phyloP scores from a whole-genome alignment of 2,797 vertebrate genomes.

The Sebastes matsubarae region DNA sequence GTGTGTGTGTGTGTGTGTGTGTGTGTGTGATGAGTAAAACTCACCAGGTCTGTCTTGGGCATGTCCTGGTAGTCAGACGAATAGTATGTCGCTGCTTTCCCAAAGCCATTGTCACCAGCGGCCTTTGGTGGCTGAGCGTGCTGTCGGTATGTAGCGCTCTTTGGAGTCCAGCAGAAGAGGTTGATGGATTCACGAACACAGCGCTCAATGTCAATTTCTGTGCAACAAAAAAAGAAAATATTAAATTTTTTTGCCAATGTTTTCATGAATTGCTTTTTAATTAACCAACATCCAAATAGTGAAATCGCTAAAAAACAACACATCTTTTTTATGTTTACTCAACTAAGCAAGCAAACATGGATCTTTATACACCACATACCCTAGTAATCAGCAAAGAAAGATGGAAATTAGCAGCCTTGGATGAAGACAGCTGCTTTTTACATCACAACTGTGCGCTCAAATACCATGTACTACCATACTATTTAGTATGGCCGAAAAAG shows the following conservation, averaged over 20 bases:
- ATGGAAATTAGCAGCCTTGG: not conserved
- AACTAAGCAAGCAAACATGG: not conserved
- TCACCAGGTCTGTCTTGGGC: conserved; percentile 89
- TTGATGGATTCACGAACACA: conserved; percentile 97
- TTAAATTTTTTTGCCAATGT: not conserved
- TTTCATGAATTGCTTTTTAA: not conserved
- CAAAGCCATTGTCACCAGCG: conserved; percentile 73
- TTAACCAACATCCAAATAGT: not conserved
- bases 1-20: not conserved
- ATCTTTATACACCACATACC: not conserved
- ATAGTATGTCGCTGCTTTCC: conserved; percentile 81
- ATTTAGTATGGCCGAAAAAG: no score
- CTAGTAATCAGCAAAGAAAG: not conserved
- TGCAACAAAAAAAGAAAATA: not conserved
- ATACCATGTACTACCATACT: no score
- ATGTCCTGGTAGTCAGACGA: conserved; percentile 89
- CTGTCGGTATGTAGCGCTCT: conserved; percentile 93
- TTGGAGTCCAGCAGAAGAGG: conserved; percentile 96
- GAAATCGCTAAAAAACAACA: not conserved
- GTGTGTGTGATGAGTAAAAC: conserved; percentile 44
- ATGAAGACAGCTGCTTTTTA: not conserved
- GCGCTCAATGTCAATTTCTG: conserved; percentile 97
- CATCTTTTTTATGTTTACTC: not conserved
- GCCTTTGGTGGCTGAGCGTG: conserved; percentile 89
- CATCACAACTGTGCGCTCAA: no score